phyloP scores from a whole-genome alignment of 2,888 invertebrate species.

The Pedicia rivosa region DNA sequence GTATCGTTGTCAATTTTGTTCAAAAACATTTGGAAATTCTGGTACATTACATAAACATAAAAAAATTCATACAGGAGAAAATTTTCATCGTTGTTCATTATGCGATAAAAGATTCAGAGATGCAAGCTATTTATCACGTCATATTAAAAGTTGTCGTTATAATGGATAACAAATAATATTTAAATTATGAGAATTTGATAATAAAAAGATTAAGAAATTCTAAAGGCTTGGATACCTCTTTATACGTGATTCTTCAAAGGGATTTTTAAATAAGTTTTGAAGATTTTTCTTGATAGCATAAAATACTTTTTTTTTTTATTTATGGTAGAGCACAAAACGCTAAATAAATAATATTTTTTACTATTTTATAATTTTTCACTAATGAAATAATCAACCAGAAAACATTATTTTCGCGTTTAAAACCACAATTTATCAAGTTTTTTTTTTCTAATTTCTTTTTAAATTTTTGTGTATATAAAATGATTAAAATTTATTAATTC shows the following conservation, averaged over 20 bases:
- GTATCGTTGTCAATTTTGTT: slow-evolving; percentile 5
- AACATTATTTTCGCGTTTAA: too few species aligned
- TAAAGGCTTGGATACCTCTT: neutral
- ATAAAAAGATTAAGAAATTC: neutral
- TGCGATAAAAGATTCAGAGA: slow-evolving; percentile 5
- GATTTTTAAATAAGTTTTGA: too few species aligned
- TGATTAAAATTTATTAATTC: too few species aligned
- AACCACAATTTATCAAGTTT: too few species aligned
- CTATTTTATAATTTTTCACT: too few species aligned
- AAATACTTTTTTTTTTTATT: too few species aligned
- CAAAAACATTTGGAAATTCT: slow-evolving; percentile 4
- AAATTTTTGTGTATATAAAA: too few species aligned
- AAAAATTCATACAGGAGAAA: slow-evolving; percentile 5
- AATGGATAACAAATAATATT: slow-evolving; percentile 3
- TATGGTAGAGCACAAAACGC: too few species aligned
- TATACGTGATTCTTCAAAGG: neutral
- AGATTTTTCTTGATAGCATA: too few species aligned
- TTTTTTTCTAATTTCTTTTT: too few species aligned
- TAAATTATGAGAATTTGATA: neutral
- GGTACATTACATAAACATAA: slow-evolving; percentile 4
- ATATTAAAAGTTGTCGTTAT: slow-evolving; percentile 4
- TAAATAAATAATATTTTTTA: too few species aligned
- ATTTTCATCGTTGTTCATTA: slow-evolving; percentile 3
- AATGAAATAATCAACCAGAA: too few species aligned
- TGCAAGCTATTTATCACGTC: slow-evolving; percentile 4